Evolutionary conservation across 2,797 vertebrate species (phyloP).

Genomic region (Acanthurus tractus): DNA sequence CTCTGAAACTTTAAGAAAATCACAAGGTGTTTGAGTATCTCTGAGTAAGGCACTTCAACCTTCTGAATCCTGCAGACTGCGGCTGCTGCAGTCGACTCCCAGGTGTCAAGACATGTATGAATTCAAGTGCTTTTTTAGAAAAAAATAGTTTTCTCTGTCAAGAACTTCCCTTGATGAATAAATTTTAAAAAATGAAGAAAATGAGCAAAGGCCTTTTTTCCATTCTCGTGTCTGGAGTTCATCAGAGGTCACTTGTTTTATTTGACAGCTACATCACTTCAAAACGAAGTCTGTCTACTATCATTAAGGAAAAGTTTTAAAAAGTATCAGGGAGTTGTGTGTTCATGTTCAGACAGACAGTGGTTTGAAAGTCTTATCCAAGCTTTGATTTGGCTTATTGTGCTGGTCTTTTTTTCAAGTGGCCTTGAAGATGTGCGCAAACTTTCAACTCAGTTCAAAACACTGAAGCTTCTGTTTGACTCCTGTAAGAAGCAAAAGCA

Average conservation of each 20-base stretch:
- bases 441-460: not conserved
- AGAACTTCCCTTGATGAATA: slow-evolving; percentile 21
- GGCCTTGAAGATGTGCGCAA: not conserved
- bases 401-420: not conserved
- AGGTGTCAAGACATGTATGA: slow-evolving; percentile 7
- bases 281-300: not conserved
- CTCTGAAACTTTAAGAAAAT: slow-evolving; percentile 28
- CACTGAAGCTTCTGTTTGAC: not conserved
- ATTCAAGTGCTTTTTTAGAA: slow-evolving; percentile 19
- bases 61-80: slow-evolving; percentile 10
- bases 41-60: not conserved
- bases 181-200: slow-evolving; percentile 43
- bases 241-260: not conserved
- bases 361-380: not conserved
- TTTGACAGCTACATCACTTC: not conserved
- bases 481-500: not conserved
- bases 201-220: not conserved
- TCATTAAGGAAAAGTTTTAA: not conserved
- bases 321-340: not conserved
- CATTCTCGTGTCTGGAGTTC: not conserved
- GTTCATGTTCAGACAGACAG: slow-evolving; percentile 1
- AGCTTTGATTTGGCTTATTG: not conserved
- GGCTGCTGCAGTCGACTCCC: slow-evolving; percentile 4
- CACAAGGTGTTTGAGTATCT: not conserved
- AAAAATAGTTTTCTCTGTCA: not conserved